phyloP scores from a whole-genome alignment of 2,113 vertebrate species.

The Strigops habroptila region DNA sequence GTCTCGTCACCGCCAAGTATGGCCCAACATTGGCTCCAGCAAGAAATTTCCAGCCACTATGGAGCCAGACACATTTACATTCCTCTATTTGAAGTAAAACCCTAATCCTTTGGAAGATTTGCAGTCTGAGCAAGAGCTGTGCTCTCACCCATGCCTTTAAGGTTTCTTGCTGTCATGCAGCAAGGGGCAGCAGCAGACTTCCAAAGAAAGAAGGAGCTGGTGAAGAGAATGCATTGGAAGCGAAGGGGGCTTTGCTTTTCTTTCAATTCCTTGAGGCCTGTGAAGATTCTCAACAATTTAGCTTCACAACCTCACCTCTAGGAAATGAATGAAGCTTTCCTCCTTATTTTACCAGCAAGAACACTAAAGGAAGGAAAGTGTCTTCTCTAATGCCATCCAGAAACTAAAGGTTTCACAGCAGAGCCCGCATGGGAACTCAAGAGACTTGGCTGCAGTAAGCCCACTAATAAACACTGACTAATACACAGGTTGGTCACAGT shows the following conservation, averaged over 20 bases:
- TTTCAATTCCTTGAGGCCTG: background rate
- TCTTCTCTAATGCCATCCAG: background rate
- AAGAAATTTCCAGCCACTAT: constrained; percentile 65
- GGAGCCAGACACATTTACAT: constrained; percentile 75
- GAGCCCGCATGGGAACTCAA: background rate
- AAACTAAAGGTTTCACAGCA: background rate
- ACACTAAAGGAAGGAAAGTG: background rate
- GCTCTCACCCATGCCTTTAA: constrained; percentile 28
- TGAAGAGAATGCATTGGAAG: background rate
- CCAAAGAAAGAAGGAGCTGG: background rate
- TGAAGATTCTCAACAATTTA: background rate
- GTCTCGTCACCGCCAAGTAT: constrained; percentile 50
- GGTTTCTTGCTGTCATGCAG: constrained; percentile 20
- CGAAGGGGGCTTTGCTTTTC: background rate
- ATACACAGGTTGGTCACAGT: background rate
- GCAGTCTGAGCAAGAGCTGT: constrained; percentile 49
- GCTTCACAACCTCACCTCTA: background rate
- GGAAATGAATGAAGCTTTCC: background rate
- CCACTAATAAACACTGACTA: no score
- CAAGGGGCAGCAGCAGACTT: background rate
- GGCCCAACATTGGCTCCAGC: constrained; percentile 66
- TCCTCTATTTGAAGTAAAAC: constrained; percentile 68
- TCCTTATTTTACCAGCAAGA: background rate
- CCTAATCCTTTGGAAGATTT: constrained; percentile 65
- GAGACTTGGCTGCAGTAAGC: background rate